Percentiles rank a stretch among this genome's conserved stretches.
Evolutionary conservation across 2,888 invertebrate species (phyloP).

Genomic region (Trichogramma dendrolimi): DNA sequence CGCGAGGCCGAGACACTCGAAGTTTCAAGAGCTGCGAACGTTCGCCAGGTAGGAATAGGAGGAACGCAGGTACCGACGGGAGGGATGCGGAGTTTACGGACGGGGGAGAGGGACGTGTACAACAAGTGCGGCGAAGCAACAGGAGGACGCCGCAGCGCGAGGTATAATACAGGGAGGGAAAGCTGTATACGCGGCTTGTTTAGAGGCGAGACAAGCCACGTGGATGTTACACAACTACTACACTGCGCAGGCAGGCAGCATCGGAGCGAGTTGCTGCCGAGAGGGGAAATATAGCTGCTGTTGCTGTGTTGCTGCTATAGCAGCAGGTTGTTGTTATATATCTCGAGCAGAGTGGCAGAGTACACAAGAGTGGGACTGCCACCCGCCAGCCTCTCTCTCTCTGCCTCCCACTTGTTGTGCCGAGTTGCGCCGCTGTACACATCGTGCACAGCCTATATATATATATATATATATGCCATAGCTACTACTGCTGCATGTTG

Average conservation of each 20-base stretch:
- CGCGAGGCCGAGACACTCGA: slow-evolving; percentile 2
- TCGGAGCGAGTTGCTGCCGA: slow-evolving; percentile 32
- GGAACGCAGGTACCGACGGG: background rate
- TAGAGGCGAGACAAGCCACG: slow-evolving; percentile 35
- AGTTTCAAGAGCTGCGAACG: slow-evolving; percentile 8
- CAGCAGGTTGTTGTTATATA: slow-evolving; percentile 43
- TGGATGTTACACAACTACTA: background rate
- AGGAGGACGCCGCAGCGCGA: too few species aligned
- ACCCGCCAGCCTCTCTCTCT: slow-evolving; percentile 43
- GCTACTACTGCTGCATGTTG: slow-evolving; percentile 41
- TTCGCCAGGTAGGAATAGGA: background rate
- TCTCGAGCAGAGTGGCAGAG: slow-evolving; percentile 35
- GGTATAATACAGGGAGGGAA: too few species aligned
- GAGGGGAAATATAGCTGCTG: slow-evolving; percentile 44
- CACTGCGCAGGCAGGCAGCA: slow-evolving; percentile 11
- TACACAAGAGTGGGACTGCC: slow-evolving; percentile 23
- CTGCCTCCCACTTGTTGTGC: slow-evolving; percentile 52
- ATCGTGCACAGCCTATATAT: too few species aligned
- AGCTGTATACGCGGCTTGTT: slow-evolving; percentile 35
- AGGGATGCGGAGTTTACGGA: background rate
- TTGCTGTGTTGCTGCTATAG: slow-evolving; percentile 49
- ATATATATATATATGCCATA: too few species aligned
- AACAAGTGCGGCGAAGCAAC: slow-evolving; percentile 8
- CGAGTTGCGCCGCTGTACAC: slow-evolving; percentile 20
- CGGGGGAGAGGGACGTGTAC: slow-evolving; percentile 6